phyloP scores from a whole-genome alignment of 1,140 invertebrate species.

The Eupristina koningsbergeri region DNA sequence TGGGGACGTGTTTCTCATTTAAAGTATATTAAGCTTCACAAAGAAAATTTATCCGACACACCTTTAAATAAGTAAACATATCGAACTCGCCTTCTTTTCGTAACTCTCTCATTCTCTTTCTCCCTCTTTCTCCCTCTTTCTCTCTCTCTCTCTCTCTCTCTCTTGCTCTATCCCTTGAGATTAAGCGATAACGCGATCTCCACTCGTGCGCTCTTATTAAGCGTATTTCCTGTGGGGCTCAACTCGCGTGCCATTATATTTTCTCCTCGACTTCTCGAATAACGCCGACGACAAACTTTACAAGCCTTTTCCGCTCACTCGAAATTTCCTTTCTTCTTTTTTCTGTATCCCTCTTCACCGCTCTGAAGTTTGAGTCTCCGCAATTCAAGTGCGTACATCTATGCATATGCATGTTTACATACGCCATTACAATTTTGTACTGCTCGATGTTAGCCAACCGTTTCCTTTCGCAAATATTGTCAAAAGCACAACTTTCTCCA shows the following conservation, averaged over 20 bases:
- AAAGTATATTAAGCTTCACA: slow-evolving; percentile 44
- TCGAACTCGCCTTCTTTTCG: too few species aligned
- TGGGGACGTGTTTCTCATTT: not conserved
- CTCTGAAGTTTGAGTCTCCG: not conserved
- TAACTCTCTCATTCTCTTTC: too few species aligned
- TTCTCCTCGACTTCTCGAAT: slow-evolving; percentile 19
- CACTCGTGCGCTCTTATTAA: slow-evolving; percentile 39
- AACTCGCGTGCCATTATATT: slow-evolving; percentile 23
- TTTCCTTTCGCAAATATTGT: too few species aligned
- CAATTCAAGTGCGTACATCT: not conserved
- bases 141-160: too few species aligned
- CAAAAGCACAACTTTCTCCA: too few species aligned
- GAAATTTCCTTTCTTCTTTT: not conserved
- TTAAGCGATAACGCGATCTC: slow-evolving; percentile 34
- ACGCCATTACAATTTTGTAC: too few species aligned
- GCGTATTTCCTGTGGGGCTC: slow-evolving; percentile 39
- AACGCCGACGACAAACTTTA: slow-evolving; percentile 38
- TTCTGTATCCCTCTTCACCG: not conserved
- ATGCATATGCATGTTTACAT: too few species aligned
- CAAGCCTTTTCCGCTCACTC: slow-evolving; percentile 8
- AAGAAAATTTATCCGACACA: slow-evolving; percentile 41
- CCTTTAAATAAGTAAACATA: slow-evolving; percentile 46
- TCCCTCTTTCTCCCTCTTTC: too few species aligned
- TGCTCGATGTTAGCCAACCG: too few species aligned
- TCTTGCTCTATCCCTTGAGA: too few species aligned